Percentiles rank a stretch among this genome's conserved stretches.
Evolutionary conservation across 2,888 invertebrate species (phyloP).

Genomic region (Napeogenes inachia): DNA sequence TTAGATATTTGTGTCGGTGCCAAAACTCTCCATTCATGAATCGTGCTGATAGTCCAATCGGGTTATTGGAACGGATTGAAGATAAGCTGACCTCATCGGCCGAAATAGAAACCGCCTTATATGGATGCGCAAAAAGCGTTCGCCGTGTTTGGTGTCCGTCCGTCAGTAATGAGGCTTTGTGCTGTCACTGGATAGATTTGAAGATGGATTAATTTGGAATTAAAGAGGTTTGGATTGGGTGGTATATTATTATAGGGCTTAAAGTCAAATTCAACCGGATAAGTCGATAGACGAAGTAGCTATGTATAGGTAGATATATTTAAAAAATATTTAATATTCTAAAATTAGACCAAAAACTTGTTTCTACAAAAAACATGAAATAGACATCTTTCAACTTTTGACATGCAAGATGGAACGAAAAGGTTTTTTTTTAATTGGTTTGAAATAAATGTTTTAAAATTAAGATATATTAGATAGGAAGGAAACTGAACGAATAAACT

Average conservation of each 20-base stretch:
- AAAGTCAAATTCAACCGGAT: not conserved
- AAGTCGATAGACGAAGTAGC: not conserved
- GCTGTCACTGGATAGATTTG: not conserved
- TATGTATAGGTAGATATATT: too few species aligned
- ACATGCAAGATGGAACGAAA: slow-evolving; percentile 6
- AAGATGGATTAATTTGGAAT: slow-evolving; percentile 1
- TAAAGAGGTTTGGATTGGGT: not conserved
- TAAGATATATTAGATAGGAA: too few species aligned
- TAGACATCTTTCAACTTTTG: slow-evolving; percentile 15
- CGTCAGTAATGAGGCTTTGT: slow-evolving; percentile 5
- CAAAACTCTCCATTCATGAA: slow-evolving; percentile 50
- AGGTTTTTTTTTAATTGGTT: too few species aligned
- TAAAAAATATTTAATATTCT: not conserved
- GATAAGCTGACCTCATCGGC: slow-evolving; percentile 37
- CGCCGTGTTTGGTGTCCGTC: slow-evolving; percentile 13
- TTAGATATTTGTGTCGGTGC: slow-evolving; percentile 39
- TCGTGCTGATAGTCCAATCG: slow-evolving; percentile 33
- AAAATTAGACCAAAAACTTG: slow-evolving; percentile 12
- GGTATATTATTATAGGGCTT: too few species aligned
- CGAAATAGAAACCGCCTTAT: slow-evolving; percentile 19
- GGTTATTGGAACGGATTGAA: slow-evolving; percentile 41
- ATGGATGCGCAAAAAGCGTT: slow-evolving; percentile 20
- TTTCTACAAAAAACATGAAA: slow-evolving; percentile 8
- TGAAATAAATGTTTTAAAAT: too few species aligned
- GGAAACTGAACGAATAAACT: too few species aligned